Percentiles rank a stretch among this genome's conserved stretches.
Conservation (phyloP, 92 coral and sea anemone genomes). For the Palythoa grandis region DNA sequence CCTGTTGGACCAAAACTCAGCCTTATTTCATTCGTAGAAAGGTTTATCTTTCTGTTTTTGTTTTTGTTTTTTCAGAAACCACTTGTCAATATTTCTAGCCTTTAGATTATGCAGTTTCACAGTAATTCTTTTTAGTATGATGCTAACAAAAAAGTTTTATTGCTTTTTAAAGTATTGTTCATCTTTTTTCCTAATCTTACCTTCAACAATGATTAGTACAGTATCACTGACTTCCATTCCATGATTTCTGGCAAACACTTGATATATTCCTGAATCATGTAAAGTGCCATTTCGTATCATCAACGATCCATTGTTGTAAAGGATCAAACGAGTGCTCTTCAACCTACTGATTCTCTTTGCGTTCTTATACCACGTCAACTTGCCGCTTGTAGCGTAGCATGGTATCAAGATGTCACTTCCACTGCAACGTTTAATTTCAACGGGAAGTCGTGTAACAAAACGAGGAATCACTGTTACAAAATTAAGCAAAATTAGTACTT, state of each 20-base stretch:
- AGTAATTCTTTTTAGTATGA: no score
- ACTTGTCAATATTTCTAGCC: no score
- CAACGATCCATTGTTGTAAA: constrained; percentile 11
- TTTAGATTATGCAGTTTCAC: no score
- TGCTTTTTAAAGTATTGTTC: no score
- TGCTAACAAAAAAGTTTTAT: no score
- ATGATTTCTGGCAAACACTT: constrained; percentile 1
- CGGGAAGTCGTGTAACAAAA: constrained; percentile 24
- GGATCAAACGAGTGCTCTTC: constrained; percentile 7
- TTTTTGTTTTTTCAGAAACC: no score
- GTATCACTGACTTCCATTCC: constrained; percentile 20
- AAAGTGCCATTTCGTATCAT: constrained; percentile 29
- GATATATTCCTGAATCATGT: constrained; percentile 32
- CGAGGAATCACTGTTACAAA: constrained; percentile 9
- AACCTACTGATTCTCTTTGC: neutral
- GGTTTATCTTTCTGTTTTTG: no score
- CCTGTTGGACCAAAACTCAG: no score
- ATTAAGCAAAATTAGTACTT: neutral
- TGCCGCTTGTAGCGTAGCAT: constrained; percentile 15
- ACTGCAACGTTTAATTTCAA: constrained; percentile 2
- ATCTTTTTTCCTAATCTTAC: neutral
- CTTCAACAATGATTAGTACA: constrained; percentile 2
- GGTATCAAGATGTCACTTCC: constrained; percentile 30
- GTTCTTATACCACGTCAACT: constrained; percentile 31
- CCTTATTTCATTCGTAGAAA: no score